Percentiles rank a stretch among this genome's conserved stretches.
These are phyloP conservation scores for Lutjanus campechanus DNA, from an alignment of 2,797 vertebrate genomes.

Conservation along the genomic window DNA sequence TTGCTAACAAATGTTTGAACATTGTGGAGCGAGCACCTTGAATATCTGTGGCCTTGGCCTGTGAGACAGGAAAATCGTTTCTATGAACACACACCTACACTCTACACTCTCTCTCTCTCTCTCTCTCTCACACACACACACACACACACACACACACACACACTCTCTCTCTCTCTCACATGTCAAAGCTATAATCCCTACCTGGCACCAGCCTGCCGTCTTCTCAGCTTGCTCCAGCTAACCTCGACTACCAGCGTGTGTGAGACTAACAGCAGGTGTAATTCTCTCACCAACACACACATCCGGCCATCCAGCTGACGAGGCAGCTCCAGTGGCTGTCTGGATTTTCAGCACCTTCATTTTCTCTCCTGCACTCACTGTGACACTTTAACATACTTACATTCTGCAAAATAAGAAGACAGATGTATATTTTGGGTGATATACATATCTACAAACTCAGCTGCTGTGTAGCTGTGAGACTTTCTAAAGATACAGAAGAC, in stretches of 20 bases:
- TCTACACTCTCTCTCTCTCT: background rate
- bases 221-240: conserved; percentile 44
- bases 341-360: conserved; percentile 27
- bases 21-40: conserved; percentile 76
- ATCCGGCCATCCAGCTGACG: conserved; percentile 59
- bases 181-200: conserved; percentile 57
- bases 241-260: conserved; percentile 33
- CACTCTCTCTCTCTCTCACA: conserved; percentile 26
- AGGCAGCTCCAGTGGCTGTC: conserved; percentile 33
- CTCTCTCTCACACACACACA: too few species aligned
- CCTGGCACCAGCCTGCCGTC: conserved; percentile 43
- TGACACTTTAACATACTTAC: background rate
- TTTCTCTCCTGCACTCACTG: conserved; percentile 23
- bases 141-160: background rate
- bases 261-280: conserved; percentile 71
- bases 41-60: conserved; percentile 68
- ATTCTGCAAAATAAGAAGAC: background rate
- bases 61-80: conserved; percentile 54
- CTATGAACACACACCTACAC: conserved; percentile 44
- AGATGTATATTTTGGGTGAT: background rate
- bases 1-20: conserved; percentile 89
- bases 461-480: background rate
- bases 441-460: background rate
- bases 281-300: conserved; percentile 39
- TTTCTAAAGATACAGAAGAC: too few species aligned